A percentile compares a stretch with the other conserved stretches of the same genome.
These are phyloP conservation scores for Scotopteryx bipunctaria DNA, from an alignment of 2,888 invertebrate species.

Conservation along the genomic window DNA sequence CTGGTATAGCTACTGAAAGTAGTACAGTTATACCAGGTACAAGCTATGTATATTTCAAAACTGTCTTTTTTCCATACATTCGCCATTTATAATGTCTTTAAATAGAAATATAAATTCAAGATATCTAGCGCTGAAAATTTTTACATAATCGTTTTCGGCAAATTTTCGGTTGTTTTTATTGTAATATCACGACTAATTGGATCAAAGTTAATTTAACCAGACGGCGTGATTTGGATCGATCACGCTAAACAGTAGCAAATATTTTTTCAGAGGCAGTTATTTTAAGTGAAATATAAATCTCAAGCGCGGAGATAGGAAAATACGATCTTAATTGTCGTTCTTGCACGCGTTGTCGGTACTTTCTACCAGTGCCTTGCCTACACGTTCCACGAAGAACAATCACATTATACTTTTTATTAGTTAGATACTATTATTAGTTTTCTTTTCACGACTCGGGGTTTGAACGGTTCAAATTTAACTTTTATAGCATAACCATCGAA, in stretches of 20 bases:
- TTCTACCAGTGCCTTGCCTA: conserved; percentile 59
- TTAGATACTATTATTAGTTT: conserved; percentile 63
- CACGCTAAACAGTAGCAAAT: conserved; percentile 16
- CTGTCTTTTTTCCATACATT: too few relatives aligned
- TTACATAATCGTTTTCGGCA: too few relatives aligned
- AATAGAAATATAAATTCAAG: too few relatives aligned
- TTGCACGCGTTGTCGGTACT: conserved; percentile 65
- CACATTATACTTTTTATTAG: conserved; percentile 63
- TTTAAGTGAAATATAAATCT: conserved; percentile 30
- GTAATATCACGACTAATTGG: conserved; percentile 1
- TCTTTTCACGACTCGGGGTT: conserved; percentile 25
- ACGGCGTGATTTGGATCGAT: conserved; percentile 12
- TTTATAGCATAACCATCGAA: conserved; percentile 41
- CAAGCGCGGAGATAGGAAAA: conserved; percentile 50
- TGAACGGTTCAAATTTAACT: conserved; percentile 24
- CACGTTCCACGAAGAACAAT: conserved; percentile 66
- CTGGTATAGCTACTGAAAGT: too few relatives aligned
- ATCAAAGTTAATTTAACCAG: conserved; percentile 7
- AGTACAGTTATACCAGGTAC: too few relatives aligned
- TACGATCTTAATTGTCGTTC: conserved; percentile 65
- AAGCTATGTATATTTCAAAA: too few relatives aligned
- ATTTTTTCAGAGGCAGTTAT: conserved; percentile 21
- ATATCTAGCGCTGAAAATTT: too few relatives aligned
- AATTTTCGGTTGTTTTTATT: not conserved
- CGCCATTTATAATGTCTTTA: too few relatives aligned